phyloP scores from a whole-genome alignment of 2,113 vertebrate species.

The Ochotona curzoniae region DNA sequence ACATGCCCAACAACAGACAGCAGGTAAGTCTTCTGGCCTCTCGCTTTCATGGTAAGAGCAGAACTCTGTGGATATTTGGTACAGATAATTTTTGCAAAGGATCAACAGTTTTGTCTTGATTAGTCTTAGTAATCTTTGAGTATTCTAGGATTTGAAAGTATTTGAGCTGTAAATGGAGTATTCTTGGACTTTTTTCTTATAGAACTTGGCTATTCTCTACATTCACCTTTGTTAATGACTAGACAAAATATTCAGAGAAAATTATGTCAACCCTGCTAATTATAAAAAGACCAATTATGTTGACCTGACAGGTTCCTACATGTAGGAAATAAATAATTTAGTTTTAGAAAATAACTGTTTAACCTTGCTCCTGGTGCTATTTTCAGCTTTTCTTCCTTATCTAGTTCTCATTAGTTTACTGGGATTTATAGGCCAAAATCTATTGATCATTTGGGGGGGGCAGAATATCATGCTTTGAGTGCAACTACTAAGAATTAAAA shows the following conservation, averaged over 20 bases:
- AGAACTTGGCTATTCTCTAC: not conserved
- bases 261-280: not conserved
- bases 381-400: not conserved
- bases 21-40: conserved; percentile 88
- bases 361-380: not conserved
- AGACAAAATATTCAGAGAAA: not conserved
- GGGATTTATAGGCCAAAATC: not conserved
- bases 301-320: not conserved
- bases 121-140: not conserved
- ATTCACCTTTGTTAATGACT: not conserved
- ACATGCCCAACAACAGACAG: conserved; percentile 97
- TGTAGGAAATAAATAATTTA: not conserved
- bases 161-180: not conserved
- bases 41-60: not conserved
- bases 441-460: not conserved
- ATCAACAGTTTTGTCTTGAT: not conserved
- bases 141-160: not conserved
- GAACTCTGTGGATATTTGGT: accelerated
- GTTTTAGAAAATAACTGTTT: not conserved
- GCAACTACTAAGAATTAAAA: not conserved
- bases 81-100: not conserved
- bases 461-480: not conserved
- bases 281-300: not conserved
- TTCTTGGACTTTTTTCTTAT: not conserved
- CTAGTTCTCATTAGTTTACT: not conserved